Evolutionary conservation across 2,797 vertebrate species (phyloP).

Genomic region (Schizopygopsis malacanthus): DNA sequence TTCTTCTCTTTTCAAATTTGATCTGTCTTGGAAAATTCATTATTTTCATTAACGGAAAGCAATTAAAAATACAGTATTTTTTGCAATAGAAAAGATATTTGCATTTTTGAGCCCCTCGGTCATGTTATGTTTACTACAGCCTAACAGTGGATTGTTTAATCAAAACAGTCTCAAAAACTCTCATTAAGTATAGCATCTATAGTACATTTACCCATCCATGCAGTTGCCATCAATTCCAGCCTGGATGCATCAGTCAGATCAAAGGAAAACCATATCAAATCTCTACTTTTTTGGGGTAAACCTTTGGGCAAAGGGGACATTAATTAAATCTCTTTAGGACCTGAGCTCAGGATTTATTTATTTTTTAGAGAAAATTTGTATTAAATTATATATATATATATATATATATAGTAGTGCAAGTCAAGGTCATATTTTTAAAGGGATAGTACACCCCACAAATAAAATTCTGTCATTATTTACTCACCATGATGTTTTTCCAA

Average conservation of each 20-base stretch:
- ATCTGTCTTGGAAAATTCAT: neutral
- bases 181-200: neutral
- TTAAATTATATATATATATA: neutral
- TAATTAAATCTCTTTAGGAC: neutral
- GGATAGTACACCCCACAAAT: neutral
- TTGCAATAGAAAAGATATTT: neutral
- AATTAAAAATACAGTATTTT: neutral
- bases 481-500: neutral
- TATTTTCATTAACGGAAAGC: neutral
- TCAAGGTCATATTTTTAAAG: neutral
- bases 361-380: neutral
- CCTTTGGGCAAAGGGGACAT: neutral
- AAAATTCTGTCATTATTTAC: neutral
- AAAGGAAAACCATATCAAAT: neutral
- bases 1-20: constrained; percentile 4
- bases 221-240: neutral
- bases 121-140: neutral
- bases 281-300: neutral
- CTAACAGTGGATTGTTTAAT: neutral
- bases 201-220: neutral
- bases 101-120: neutral
- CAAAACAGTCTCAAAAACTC: neutral
- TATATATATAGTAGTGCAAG: neutral
- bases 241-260: neutral
- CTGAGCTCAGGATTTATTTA: neutral